phyloP scores from a whole-genome alignment of 2,888 invertebrate genomes.

The Malthinus flaveolus region DNA sequence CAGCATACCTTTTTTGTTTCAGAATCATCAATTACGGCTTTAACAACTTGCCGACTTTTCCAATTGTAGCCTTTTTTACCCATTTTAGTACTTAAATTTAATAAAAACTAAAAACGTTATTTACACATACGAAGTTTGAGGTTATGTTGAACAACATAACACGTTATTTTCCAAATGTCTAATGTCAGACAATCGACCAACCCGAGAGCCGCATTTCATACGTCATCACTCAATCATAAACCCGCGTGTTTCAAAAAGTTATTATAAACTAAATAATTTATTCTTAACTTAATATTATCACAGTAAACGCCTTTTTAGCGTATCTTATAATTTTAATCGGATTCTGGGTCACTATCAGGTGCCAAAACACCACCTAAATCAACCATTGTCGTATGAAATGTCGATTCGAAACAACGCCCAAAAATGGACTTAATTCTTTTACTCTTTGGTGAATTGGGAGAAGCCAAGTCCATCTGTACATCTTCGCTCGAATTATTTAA shows the following conservation, averaged over 20 bases:
- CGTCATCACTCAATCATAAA: too few species aligned
- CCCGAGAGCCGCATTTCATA: neutral
- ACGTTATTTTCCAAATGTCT: neutral
- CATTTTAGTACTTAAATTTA: slow-evolving; percentile 56
- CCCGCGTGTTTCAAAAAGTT: neutral
- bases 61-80: slow-evolving; percentile 76
- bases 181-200: neutral
- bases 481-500: neutral
- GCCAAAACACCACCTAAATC: slow-evolving; percentile 65
- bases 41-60: slow-evolving; percentile 71
- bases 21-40: slow-evolving; percentile 72
- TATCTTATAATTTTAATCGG: slow-evolving; percentile 15
- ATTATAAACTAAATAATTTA: neutral
- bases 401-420: slow-evolving; percentile 72
- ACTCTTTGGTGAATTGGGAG: slow-evolving; percentile 63
- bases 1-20: slow-evolving; percentile 65
- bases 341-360: slow-evolving; percentile 67
- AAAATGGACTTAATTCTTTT: slow-evolving; percentile 68
- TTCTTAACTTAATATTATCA: neutral
- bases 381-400: slow-evolving; percentile 63
- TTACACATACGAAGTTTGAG: neutral
- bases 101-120: neutral
- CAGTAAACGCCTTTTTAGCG: neutral
- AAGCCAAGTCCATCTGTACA: slow-evolving; percentile 59
- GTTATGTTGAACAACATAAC: slow-evolving; percentile 5